Evolutionary conservation across 37 sponge, comb jelly and placozoan species (phyloP), one percentile per base, ranked within the genome.

Genomic region (Aphrocallistes beatrix): DNA sequence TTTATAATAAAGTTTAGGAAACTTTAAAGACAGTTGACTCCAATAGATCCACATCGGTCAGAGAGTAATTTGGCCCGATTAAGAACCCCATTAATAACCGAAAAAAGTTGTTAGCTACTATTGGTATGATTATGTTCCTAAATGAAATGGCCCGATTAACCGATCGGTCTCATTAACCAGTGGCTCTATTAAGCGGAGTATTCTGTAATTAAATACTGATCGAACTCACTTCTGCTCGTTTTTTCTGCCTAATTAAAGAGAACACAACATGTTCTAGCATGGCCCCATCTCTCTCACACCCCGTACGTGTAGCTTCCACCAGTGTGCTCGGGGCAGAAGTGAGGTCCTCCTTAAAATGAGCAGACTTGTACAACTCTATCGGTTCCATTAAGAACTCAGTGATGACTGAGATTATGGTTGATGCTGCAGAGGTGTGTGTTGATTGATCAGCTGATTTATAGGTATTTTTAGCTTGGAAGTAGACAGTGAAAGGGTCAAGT

Each of bases 341-440:
- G 28, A 25, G 75, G 10, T 32, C 75, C n/a, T 60, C 75, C n/a
- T 21, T 60, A 6, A 32, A 28, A 28, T 60, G 75, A 25, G 10
- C n/a, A 13, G 75, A 19, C 21, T 13, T 60, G 34, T 60, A 60
- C 32, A 30, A 19, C 3, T 28, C 3, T 32, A 60, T 60, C n/a
- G 75, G 75, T 60, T 60, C 75, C 75, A 60, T 25, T 60, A 60
- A 30, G 75, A 60, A 60, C 75, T 60, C 17, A 19, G 75, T 60
- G 10, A 60, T 19, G 8, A 30, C n/a, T 60, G 17, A 19, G 10
- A 60, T 60, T 19, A 60, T 60, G 8, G 25, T 19, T 3, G 75
- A 60, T 60, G 75, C 10, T 32, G n/a, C 28, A 32, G 75, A 30
- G 10, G 75, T 32, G 10, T 60, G 25, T 60, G n/a, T 60, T 60